Conservation (phyloP, 2,888 invertebrate species). For the Mamestra brassicae region DNA sequence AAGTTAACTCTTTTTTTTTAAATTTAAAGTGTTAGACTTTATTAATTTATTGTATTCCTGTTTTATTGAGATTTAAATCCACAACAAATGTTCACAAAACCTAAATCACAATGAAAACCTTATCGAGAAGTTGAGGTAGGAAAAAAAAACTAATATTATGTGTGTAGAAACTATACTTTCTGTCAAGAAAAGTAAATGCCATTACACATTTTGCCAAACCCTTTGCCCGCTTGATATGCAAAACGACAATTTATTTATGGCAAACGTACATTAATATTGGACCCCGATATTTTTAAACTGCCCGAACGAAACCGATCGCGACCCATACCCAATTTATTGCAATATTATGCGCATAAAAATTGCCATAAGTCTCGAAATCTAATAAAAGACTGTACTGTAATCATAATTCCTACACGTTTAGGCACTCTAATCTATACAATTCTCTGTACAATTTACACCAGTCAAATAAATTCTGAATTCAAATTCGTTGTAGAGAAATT, state of each 20-base stretch:
- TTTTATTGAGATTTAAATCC: too few relatives aligned
- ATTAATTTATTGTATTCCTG: too few relatives aligned
- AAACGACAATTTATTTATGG: constrained; percentile 40
- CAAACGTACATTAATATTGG: constrained; percentile 23
- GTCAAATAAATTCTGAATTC: too few relatives aligned
- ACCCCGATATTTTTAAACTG: constrained; percentile 41
- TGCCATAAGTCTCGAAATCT: background rate
- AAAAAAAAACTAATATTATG: background rate
- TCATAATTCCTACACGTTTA: background rate
- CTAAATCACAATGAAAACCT: background rate
- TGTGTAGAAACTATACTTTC: background rate
- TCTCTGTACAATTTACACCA: background rate
- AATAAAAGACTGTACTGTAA: constrained; percentile 7
- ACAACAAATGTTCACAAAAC: background rate
- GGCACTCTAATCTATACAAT: background rate
- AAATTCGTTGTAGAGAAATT: background rate
- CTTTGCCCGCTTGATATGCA: constrained; percentile 21
- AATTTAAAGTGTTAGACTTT: too few relatives aligned
- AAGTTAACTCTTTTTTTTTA: too few relatives aligned
- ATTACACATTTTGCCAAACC: background rate
- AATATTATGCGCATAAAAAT: constrained; percentile 50
- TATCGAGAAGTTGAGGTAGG: background rate
- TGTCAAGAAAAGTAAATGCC: constrained; percentile 3
- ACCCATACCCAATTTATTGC: constrained; percentile 44
- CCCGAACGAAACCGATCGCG: constrained; percentile 19